Evolutionary conservation across 2,888 invertebrate species (phyloP), one percentile per base, ranked within the genome.

Genomic region (Villa cingulata): DNA sequence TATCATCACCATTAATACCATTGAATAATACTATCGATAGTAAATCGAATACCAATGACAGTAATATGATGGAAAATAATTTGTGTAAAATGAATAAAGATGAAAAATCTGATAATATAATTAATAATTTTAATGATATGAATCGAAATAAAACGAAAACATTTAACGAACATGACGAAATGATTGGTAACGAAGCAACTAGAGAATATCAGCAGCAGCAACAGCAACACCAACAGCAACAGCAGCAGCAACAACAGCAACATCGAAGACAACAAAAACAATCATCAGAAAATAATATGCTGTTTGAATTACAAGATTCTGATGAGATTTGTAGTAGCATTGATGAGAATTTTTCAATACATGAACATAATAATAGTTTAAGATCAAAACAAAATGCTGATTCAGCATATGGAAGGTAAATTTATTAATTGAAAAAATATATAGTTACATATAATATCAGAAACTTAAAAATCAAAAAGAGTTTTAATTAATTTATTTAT

Each of bases 391-490:
- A 64, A 9, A 68, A 67, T 51, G 74, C 77, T 27, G 87, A 87
- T 68, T 87, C 87, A 27, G 87, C 87, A 46, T 87, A 87, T 70
- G 85, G 85, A 77, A 87, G 87, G 87, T 87, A 72, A 71, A 84
- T n/a, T n/a, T n/a, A n/a, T n/a, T n/a, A n/a, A n/a, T n/a, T n/a
- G n/a, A n/a, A n/a, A n/a, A n/a, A n/a, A n/a, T n/a, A n/a, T n/a
- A n/a, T n/a, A n/a, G n/a, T n/a, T n/a, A n/a, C n/a, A n/a, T n/a
- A n/a, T n/a, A n/a, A n/a, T n/a, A n/a, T n/a, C n/a, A n/a, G n/a
- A n/a, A n/a, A n/a, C 12, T 34, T 17, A 29, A 23, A 18, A 43
- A 29, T 19, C 3, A 29, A 43, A 2, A 29, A 15, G 23, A 43
- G 23, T 27, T 9, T 9, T 18, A 23, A 19, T 23, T 16, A 10